Evolutionary conservation across 2,113 vertebrate species (phyloP), one percentile per base, ranked within the genome.

Genomic region (Nymphicus hollandicus): DNA sequence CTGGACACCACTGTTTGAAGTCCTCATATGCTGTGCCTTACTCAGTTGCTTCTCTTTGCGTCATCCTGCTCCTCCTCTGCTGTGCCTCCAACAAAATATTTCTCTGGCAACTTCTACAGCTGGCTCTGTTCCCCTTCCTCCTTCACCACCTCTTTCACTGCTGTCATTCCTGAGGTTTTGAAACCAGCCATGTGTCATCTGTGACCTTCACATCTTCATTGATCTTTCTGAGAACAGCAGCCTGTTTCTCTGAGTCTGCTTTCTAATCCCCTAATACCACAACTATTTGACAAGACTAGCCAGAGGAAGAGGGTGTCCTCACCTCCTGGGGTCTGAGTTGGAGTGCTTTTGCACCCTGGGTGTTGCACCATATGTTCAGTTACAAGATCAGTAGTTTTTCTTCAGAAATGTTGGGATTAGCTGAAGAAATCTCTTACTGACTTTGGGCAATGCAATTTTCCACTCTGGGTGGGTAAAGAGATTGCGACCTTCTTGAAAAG

Each of bases 131-230:
- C 74, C 80, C n/a, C 39, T 77, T 92, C 89, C 41, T 91, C 82
- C 85, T 94, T 91, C 84, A 74, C 56, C 82, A 87, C 74, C 74
- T 88, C 94, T 94, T 94, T 93, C 60, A 19, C 84, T 94, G 56
- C 88, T 97, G 88, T 84, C 93, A 84, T 84, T 96, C 52, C 74
- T 88, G 81, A 95, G 85, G 87, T 95, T 95, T 97, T 96, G 93
- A 96, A 97, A 81, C 37, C 63, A 89, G 44, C 63, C 24, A 8
- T 88, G 49, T 93, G 91, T 93, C 95, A 93, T 92, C 91, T 82
- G 53, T 95, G 88, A 86, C 87, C 69, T 91, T 73, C 95, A 56
- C 18, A 3, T 81, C 68, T 77, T 84, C 94, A 86, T 2, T 92
- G 65, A 81, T 96, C 95, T 95, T 97, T 83, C 92, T 64, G 80